Evolutionary conservation across 2,888 invertebrate species (phyloP), one percentile per base, ranked within the genome.

Genomic region (Electrophaes corylata): DNA sequence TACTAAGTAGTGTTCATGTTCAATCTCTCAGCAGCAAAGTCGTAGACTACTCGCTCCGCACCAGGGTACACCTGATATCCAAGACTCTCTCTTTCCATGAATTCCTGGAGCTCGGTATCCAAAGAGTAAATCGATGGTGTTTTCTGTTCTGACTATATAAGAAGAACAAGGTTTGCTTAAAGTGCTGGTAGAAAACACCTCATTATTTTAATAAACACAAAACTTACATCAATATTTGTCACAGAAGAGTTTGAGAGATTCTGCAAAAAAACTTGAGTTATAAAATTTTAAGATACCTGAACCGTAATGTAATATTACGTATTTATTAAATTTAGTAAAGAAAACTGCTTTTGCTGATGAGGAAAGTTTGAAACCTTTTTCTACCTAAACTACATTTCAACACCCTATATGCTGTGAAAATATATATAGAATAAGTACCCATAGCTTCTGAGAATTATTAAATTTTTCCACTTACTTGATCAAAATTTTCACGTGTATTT

Each of bases 1-100:
- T 74, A 88, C 87, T 79, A 87, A 2, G 84, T 85, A 1, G 74
- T 70, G 41, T 80, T 62, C 1, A 71, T 19, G 29, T 71, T 74
- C n/a, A 66, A 68, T 43, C 88, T 73, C 31, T 88, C 88, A 4
- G 65, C 69, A 0, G 71, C 65, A 14, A 72, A 86, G 54, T 88
- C 83, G 19, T 81, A 88, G 0, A 73, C 58, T 0, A 68, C 48
- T 4, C 71, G 70, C 41, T 86, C 86, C 0, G 75, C 69, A 0
- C 88, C 87, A 1, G 88, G 88, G 33, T 88, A 88, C 1, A 69
- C 59, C 14, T 73, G 62, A 44, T 76, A 80, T 0, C 59, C 41
- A 1, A 48, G 26, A 31, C 72, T 78, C 0, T 71, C 72, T 16
- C 64, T 59, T 0, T 64, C 66, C 19, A 84, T 49, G 35, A 75